Base-by-base conservation (phyloP, 2,113 vertebrate species). In the Bambusicola thoracicus region DNA sequence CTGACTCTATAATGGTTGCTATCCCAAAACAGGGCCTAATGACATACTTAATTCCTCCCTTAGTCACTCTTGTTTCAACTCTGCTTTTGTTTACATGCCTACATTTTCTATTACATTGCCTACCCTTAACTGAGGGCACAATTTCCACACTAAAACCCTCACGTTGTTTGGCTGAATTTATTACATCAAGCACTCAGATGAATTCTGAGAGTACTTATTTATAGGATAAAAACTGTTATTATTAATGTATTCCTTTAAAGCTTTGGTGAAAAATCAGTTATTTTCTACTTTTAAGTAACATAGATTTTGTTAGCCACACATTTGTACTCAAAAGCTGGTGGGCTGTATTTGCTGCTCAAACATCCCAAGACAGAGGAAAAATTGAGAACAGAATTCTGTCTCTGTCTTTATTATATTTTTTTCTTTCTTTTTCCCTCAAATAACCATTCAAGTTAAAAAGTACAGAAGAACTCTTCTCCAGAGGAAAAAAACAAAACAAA, bases 331-430 rank as follows among this genome's bases (percentile, higher is more conserved):
- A 2, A 20, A 80, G 87, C 46, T 48, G 74, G 48, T 58, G n/a
- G 75, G 61, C 14, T 83, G 40, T 83, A 87, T 78, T 53, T 78
- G 24, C 56, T 32, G 51, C 36, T 77, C 66, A 72, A 32, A 58
- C 29, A 70, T 56, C n/a, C 25, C 34, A 77, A 27, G 72, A 63
- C 2, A 62, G 43, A 62, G 44, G 59, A 73, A 44, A 0, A 65
- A 29, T 46, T 88, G 40, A 88, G 87, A 80, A 81, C 40, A 85
- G 29, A 81, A 88, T 86, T 92, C 87, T 91, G 68, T 80, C 68
- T 90, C 72, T 68, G 18, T 49, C 43, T 30, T 86, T 49, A 49
- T 24, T 12, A 48, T 43, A 43, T 78, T 62, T 20, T 43, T 20
- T 21, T 36, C 14, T 6, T 19, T 11, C 5, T 17, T 53, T 53